Evolutionary conservation across 2,888 invertebrate species (phyloP), one percentile per base, ranked within the genome.

Genomic region (Chromoteleia sp.): DNA sequence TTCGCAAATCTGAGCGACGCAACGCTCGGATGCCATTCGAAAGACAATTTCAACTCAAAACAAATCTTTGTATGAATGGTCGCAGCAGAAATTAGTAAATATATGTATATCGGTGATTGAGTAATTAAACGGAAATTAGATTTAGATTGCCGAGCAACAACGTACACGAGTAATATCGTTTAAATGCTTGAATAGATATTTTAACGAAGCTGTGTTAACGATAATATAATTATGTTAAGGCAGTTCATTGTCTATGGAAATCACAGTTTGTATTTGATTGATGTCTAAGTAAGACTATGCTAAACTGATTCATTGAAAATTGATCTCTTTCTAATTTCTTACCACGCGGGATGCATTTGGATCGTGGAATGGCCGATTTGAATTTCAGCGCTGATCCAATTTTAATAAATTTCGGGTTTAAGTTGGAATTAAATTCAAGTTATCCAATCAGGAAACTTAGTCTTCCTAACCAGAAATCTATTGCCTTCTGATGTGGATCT

Each of bases 391-490:
- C 36, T 59, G 29, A 71, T 71, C 10, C 14, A 71, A 71, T 71
- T 71, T 61, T 71, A 71, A 71, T 71, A 61, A 71, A 71, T 71
- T 50, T 41, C n/a, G 8, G 36, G 30, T 29, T 71, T 52, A 58
- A 71, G 71, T 71, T 71, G 41, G 52, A 50, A 71, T 68, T 68
- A 68, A 68, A 68, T 71, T 61, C 71, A 71, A 71, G 61, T 71
- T 73, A 73, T 41, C 50, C 54, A 73, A 73, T 73, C 73, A 73
- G 19, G 71, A 71, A 71, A 71, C 71, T 71, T 71, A 52, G 71
- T 50, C 45, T 36, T 50, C 41, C 36, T 61, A 71, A 61, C 61
- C 61, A 52, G 71, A 71, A 71, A 71, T 71, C 71, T 71, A 70
- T 70, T 48, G 70, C 70, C 58, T 70, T 70, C 58, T 70, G 58